These are phyloP conservation scores for Hormaphis cornu DNA, from an alignment of 1,140 invertebrate species.

Conservation along the genomic window DNA sequence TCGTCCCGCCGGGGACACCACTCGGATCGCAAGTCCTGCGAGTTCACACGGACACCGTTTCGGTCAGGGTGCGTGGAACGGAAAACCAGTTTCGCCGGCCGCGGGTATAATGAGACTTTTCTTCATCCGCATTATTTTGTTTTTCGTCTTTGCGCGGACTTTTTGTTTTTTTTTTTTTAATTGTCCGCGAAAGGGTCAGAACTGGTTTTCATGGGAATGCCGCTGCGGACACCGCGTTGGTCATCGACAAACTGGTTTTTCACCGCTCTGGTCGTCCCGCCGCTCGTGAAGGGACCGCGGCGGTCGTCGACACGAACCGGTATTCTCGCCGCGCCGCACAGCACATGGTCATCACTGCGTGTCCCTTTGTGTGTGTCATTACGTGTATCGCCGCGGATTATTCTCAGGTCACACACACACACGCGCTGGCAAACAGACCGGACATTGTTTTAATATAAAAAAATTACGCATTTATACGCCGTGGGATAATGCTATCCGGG, in stretches of 20 bases:
- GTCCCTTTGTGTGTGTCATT: neutral
- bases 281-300: too few relatives aligned
- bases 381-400: too few relatives aligned
- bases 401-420: neutral
- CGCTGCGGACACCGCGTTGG: neutral
- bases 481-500: neutral
- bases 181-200: conserved; percentile 23
- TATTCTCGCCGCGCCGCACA: conserved; percentile 3
- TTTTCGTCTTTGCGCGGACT: neutral
- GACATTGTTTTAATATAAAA: conserved; percentile 32
- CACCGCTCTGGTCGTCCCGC: conserved; percentile 11
- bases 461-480: neutral
- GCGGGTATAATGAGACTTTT: conserved; percentile 20
- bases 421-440: neutral
- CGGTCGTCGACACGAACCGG: too few relatives aligned
- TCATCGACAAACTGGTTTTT: conserved; percentile 31
- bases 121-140: conserved; percentile 1
- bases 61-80: conserved; percentile 7
- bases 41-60: conserved; percentile 26
- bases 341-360: conserved; percentile 11
- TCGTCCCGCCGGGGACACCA: neutral
- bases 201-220: conserved; percentile 31
- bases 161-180: conserved; percentile 21
- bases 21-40: neutral
- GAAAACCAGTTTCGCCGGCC: conserved; percentile 32